Evolutionary conservation across 2,888 invertebrate genomes (phyloP).

Genomic region (Hypena proboscidalis): DNA sequence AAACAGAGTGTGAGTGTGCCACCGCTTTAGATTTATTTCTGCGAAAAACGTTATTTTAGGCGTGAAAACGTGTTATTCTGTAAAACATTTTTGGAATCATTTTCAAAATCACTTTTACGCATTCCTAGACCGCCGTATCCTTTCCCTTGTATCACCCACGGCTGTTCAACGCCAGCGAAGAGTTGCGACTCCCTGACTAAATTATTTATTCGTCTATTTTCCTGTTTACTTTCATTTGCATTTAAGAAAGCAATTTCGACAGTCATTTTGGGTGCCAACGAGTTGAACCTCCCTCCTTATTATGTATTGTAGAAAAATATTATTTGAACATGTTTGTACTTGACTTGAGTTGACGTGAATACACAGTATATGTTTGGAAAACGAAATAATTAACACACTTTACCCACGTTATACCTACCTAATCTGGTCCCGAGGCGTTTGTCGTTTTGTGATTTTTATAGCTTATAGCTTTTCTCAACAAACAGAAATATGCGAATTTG

Average conservation of each 20-base stretch:
- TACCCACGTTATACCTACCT: too few species aligned
- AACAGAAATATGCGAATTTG: too few species aligned
- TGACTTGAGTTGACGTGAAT: background rate
- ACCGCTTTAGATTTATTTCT: too few species aligned
- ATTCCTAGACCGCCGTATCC: constrained; percentile 9
- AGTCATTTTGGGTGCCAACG: constrained; percentile 45
- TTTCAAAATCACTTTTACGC: too few species aligned
- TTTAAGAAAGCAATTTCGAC: constrained; percentile 65
- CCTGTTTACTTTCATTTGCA: constrained; percentile 68
- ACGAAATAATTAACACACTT: too few species aligned
- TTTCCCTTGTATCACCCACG: constrained; percentile 1
- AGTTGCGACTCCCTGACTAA: constrained; percentile 55
- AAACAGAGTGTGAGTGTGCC: too few species aligned
- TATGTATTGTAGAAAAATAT: constrained; percentile 14
- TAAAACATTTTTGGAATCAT: background rate
- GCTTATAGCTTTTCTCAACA: too few species aligned
- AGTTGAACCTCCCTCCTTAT: constrained; percentile 20
- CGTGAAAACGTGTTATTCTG: too few species aligned
- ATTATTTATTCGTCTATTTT: constrained; percentile 66
- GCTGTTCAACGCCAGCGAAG: constrained; percentile 31
- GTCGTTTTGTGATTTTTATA: too few species aligned
- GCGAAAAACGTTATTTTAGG: too few species aligned
- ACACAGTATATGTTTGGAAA: too few species aligned
- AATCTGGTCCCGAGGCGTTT: too few species aligned
- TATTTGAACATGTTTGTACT: constrained; percentile 15